Evolutionary conservation across 2,113 vertebrate species (phyloP), one percentile per base, ranked within the genome.

Genomic region (Ceratotherium simum): DNA sequence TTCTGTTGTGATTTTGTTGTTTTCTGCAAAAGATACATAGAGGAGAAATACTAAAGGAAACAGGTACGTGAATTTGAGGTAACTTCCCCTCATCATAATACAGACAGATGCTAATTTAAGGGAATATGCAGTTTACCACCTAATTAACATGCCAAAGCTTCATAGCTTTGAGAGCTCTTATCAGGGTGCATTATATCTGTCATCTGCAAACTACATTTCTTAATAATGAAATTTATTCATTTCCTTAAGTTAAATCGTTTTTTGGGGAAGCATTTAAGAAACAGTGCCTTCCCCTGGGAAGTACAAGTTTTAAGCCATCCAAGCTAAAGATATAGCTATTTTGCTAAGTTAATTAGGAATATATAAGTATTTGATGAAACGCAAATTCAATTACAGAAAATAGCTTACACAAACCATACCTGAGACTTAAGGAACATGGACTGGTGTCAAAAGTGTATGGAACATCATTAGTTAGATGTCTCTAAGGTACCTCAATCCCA

Each of bases 281-380:
- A 58, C 20, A 84, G 5, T 67, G 6, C 9, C 46, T 92, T 90
- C 54, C 51, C 25, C 25, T 91, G 27, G 36, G 4, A 93, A 79
- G 13, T 58, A 36, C 72, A 86, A 82, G 13, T 6, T 56, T 72
- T 94, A 83, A 69, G 42, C 3, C 56, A 85, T 21, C 13, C 42
- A 67, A 39, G 48, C 25, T 87, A 67, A 97, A 91, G 23, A 78
- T 46, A n/a, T 7, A 17, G 2, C 46, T 91, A 54, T 94, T 94
- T 72, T 94, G n/a, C 54, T 82, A 84, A 58, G 14, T 27, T 56
- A 69, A n/a, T 75, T 86, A 54, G 39, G 23, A 54, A 64, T 73
- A 17, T 48, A 62, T 79, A 84, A 62, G 8, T n/a, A 90, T 90
- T 93, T 93, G 79, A 90, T 29, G 69, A 84, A 85, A 90, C 70